A percentile compares a stretch with the other conserved stretches of the same genome.
phyloP scores from a whole-genome alignment of 1,140 invertebrate species.

The Drosophila guanche region DNA sequence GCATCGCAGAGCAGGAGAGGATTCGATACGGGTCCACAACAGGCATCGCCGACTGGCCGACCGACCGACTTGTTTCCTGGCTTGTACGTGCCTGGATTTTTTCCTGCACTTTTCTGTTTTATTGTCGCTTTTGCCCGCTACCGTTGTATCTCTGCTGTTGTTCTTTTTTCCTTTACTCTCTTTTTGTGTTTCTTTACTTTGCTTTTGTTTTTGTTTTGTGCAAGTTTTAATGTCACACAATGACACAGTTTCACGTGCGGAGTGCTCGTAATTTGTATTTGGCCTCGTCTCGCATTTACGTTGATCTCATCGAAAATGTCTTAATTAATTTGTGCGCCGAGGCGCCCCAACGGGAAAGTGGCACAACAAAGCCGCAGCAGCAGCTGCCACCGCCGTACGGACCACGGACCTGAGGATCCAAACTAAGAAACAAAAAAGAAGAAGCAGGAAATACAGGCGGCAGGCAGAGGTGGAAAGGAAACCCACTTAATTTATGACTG shows the following conservation, averaged over 20 bases:
- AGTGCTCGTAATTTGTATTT: constrained; percentile 62
- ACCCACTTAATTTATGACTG: constrained; percentile 75
- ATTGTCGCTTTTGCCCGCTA: constrained; percentile 12
- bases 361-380: constrained; percentile 37
- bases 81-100: constrained; percentile 75
- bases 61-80: constrained; percentile 65
- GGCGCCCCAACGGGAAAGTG: constrained; percentile 43
- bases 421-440: constrained; percentile 3
- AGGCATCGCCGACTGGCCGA: constrained; percentile 6
- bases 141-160: constrained; percentile 2
- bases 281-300: constrained; percentile 60
- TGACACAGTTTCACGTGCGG: constrained; percentile 76
- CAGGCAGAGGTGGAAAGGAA: constrained; percentile 30
- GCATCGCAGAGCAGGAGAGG: constrained; percentile 26
- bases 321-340: constrained; percentile 69
- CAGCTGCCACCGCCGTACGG: neutral
- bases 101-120: constrained; percentile 15
- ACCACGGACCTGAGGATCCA: constrained; percentile 14
- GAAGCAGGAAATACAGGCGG: neutral
- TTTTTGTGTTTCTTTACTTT: constrained; percentile 28
- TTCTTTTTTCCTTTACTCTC: constrained; percentile 12
- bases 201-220: constrained; percentile 25
- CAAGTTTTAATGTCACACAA: constrained; percentile 61
- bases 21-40: constrained; percentile 52
- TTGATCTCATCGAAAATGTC: constrained; percentile 79